Evolutionary conservation across 2,888 invertebrate species (phyloP).

Genomic region (Crepidodera aurea): DNA sequence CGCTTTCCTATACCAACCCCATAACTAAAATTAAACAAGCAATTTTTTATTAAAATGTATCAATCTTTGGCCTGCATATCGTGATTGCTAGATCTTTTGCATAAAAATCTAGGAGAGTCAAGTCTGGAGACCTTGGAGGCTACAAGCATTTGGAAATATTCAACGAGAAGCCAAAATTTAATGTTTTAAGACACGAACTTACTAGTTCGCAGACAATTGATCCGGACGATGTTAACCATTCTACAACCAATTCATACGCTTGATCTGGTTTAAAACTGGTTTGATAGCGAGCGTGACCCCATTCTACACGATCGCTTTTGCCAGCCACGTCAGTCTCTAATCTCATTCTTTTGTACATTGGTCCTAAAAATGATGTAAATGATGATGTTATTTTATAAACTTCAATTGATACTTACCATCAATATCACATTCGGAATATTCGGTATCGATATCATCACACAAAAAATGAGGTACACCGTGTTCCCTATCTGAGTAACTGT

Average conservation of each 20-base stretch:
- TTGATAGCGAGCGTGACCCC: constrained; percentile 94
- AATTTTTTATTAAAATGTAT: too few relatives aligned
- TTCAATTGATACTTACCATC: constrained; percentile 62
- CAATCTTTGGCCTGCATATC: too few relatives aligned
- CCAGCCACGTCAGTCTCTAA: constrained; percentile 84
- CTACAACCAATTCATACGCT: constrained; percentile 93
- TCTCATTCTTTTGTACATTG: constrained; percentile 82
- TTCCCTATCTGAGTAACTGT: constrained; percentile 55
- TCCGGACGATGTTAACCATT: constrained; percentile 97
- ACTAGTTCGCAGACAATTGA: constrained; percentile 92
- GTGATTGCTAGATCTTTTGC: too few relatives aligned
- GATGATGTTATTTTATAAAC: too few relatives aligned
- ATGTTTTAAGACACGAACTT: too few relatives aligned
- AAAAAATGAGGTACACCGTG: constrained; percentile 68
- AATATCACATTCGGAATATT: constrained; percentile 65
- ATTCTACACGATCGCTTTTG: constrained; percentile 91
- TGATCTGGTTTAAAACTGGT: constrained; percentile 87
- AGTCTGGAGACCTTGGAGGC: too few relatives aligned
- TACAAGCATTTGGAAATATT: too few relatives aligned
- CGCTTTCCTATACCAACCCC: constrained; percentile 90
- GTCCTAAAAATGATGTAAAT: constrained; percentile 61
- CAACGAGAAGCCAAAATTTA: too few relatives aligned
- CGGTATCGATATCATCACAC: constrained; percentile 67
- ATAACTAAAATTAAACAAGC: constrained; percentile 66
- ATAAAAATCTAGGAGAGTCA: too few relatives aligned